phyloP scores from a whole-genome alignment of 2,113 vertebrate genomes.

The Thunnus maccoyii region DNA sequence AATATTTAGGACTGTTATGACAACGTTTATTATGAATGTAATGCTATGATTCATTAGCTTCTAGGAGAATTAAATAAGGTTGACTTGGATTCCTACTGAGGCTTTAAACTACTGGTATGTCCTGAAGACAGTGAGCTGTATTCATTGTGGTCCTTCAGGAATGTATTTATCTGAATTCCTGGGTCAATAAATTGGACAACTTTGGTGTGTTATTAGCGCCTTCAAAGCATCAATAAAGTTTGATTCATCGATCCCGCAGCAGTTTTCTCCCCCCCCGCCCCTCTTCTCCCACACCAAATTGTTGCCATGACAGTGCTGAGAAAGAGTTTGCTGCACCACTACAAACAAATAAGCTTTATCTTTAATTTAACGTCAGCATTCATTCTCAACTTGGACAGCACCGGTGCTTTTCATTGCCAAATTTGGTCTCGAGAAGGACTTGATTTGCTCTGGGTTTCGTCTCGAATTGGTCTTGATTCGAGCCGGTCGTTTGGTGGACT shows the following conservation, averaged over 20 bases:
- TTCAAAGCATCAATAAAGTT: constrained; percentile 73
- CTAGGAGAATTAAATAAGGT: neutral
- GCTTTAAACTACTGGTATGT: neutral
- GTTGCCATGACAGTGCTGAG: constrained; percentile 47
- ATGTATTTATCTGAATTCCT: constrained; percentile 63
- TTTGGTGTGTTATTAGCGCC: constrained; percentile 59
- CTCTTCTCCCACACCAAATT: constrained; percentile 23
- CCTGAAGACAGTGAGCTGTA: constrained; percentile 8
- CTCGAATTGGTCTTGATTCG: neutral
- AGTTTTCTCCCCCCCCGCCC: neutral
- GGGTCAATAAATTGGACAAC: constrained; percentile 53
- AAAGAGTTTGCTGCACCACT: constrained; percentile 53
- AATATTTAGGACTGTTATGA: constrained; percentile 41
- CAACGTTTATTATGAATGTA: constrained; percentile 14
- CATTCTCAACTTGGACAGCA: constrained; percentile 46
- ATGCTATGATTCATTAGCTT: constrained; percentile 30
- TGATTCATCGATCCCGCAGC: constrained; percentile 71
- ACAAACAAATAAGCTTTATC: constrained; percentile 51
- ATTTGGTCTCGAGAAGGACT: neutral
- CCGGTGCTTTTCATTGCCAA: neutral
- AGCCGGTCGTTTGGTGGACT: neutral
- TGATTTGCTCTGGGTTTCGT: constrained; percentile 13
- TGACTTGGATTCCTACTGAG: constrained; percentile 8
- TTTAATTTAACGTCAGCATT: constrained; percentile 47
- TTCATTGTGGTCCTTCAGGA: constrained; percentile 58